Evolutionary conservation across 2,888 invertebrate genomes (phyloP).

Genomic region (Dysmachus trigonus): DNA sequence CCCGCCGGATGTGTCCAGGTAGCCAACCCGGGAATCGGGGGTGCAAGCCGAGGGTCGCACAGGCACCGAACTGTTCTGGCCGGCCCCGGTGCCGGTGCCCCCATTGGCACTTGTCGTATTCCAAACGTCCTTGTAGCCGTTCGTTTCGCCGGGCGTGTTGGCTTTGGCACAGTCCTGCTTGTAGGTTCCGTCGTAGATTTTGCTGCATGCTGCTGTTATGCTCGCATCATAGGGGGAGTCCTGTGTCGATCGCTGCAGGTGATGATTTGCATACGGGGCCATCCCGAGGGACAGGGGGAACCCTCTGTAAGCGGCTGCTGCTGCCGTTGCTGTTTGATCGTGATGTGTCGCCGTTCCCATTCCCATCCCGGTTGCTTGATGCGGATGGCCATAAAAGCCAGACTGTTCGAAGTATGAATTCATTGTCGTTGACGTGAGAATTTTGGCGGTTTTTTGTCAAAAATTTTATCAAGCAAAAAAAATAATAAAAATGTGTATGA

Average conservation of each 20-base stretch:
- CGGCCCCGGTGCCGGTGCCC: constrained; percentile 70
- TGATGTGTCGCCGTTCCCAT: constrained; percentile 75
- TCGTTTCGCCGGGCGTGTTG: constrained; percentile 67
- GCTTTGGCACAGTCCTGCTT: constrained; percentile 82
- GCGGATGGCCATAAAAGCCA: constrained; percentile 94
- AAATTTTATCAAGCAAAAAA: constrained; percentile 13
- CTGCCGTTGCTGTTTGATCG: constrained; percentile 73
- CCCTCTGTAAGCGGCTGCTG: constrained; percentile 79
- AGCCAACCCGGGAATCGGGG: constrained; percentile 84
- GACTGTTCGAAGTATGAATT: constrained; percentile 97
- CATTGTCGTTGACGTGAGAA: constrained; percentile 70
- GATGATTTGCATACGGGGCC: constrained; percentile 86
- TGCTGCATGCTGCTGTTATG: constrained; percentile 84
- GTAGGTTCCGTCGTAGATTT: constrained; percentile 67
- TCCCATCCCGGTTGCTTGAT: constrained; percentile 77
- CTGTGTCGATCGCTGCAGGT: constrained; percentile 81
- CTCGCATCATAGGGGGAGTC: constrained; percentile 92
- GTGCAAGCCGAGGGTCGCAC: constrained; percentile 90
- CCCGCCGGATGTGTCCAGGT: constrained; percentile 79
- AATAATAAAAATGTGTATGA: background rate
- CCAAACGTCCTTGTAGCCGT: constrained; percentile 74
- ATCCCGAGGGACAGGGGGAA: constrained; percentile 87
- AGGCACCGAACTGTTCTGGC: constrained; percentile 64
- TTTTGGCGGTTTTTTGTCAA: constrained; percentile 60
- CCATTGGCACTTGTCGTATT: constrained; percentile 64